Percentiles rank a stretch among this genome's conserved stretches.
These are phyloP conservation scores for Mus musculus DNA, from an alignment of 2,113 vertebrate genomes.

Conservation along the genomic window DNA sequence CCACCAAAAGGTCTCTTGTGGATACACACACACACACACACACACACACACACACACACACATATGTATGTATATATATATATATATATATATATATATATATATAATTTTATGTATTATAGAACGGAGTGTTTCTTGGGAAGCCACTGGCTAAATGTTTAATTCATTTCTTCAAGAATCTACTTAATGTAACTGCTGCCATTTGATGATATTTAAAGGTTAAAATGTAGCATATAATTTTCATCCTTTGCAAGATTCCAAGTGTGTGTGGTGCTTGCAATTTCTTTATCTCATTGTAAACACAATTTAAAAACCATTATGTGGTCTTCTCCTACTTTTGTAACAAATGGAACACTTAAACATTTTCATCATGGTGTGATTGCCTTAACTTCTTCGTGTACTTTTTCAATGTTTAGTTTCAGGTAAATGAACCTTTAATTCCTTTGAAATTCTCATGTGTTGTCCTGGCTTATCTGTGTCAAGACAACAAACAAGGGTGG, in stretches of 20 bases:
- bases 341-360: neutral
- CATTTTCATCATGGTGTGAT: neutral
- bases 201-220: neutral
- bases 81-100: neutral
- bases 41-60: too few relatives aligned
- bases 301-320: neutral
- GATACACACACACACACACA: neutral
- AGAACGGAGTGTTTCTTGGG: neutral
- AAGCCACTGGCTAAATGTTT: neutral
- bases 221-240: conserved; percentile 29
- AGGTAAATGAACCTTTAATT: neutral
- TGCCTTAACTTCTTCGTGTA: neutral
- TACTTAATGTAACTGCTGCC: neutral
- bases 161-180: conserved; percentile 20
- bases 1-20: neutral
- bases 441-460: neutral
- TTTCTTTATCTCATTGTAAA: conserved; percentile 28
- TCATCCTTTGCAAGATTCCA: conserved; percentile 25
- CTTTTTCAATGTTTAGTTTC: neutral
- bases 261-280: neutral
- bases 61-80: neutral
- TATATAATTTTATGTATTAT: neutral
- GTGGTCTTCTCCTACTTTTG: neutral
- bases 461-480: neutral
- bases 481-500: neutral